Conservation (phyloP, 2,113 vertebrate species). For the Centropus unirufus region DNA sequence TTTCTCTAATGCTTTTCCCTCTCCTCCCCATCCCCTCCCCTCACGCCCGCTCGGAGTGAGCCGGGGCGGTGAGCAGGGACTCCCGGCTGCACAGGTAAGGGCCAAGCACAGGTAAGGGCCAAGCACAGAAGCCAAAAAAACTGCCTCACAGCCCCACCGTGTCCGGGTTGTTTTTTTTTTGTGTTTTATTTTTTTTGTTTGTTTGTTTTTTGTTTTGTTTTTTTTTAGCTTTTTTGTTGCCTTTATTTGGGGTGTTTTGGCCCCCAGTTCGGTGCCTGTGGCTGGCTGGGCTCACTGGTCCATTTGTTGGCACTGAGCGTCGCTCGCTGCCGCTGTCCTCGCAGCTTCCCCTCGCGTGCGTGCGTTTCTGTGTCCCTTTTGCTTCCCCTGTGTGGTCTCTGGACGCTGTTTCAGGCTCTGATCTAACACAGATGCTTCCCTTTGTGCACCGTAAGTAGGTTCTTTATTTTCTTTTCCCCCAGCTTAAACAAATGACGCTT, state of each 20-base stretch:
- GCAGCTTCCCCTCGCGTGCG: neutral
- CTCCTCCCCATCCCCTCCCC: neutral
- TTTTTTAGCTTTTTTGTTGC: too few relatives aligned
- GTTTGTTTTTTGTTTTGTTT: too few relatives aligned
- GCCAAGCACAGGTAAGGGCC: slow-evolving; percentile 47
- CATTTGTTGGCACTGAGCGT: neutral
- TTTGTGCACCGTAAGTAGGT: neutral
- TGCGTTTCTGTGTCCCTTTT: neutral
- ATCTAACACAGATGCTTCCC: neutral
- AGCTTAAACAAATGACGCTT: neutral
- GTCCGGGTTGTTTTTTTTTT: neutral
- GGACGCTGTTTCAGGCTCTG: neutral
- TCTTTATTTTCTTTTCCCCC: too few relatives aligned
- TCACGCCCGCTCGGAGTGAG: neutral
- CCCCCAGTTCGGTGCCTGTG: neutral
- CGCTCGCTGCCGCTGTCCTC: fast-evolving
- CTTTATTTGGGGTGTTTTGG: neutral
- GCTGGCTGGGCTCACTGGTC: neutral
- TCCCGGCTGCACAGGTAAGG: neutral
- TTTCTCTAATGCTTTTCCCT: neutral
- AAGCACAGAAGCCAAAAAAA: slow-evolving; percentile 29
- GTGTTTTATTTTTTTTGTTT: too few relatives aligned
- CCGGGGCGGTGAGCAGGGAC: neutral
- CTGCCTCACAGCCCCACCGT: neutral
- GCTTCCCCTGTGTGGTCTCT: neutral